Percentiles rank a stretch among this genome's conserved stretches.
Conservation (phyloP, 1,140 invertebrate genomes). For the Drosophila funebris region DNA sequence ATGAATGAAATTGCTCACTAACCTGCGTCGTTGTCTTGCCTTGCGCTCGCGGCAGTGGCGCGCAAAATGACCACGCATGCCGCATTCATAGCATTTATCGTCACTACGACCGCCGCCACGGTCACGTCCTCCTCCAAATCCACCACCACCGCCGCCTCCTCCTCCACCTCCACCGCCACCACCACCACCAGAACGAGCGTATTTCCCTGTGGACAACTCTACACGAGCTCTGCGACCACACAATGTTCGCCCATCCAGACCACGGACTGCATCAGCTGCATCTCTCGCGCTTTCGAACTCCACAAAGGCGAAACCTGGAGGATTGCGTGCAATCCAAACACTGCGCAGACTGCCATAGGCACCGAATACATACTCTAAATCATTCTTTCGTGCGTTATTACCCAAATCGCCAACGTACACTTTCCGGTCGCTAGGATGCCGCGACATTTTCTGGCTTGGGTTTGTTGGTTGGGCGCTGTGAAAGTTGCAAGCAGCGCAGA, state of each 20-base stretch:
- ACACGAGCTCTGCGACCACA: slow-evolving; percentile 96
- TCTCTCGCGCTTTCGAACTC: slow-evolving; percentile 96
- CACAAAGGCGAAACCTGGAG: slow-evolving; percentile 97
- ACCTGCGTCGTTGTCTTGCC: slow-evolving; percentile 72
- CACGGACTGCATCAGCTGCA: slow-evolving; percentile 94
- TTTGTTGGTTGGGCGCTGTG: slow-evolving; percentile 41
- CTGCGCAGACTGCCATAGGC: slow-evolving; percentile 97
- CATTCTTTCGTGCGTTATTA: slow-evolving; percentile 94
- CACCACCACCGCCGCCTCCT: slow-evolving; percentile 84
- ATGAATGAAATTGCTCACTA: slow-evolving; percentile 69
- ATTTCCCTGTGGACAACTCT: slow-evolving; percentile 95
- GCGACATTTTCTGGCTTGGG: slow-evolving; percentile 86
- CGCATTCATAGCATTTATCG: slow-evolving; percentile 95
- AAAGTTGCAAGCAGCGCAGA: slow-evolving; percentile 70
- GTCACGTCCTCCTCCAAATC: slow-evolving; percentile 94
- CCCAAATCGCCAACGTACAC: slow-evolving; percentile 98
- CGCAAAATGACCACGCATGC: slow-evolving; percentile 95
- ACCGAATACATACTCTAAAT: slow-evolving; percentile 96
- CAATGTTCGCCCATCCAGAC: slow-evolving; percentile 90
- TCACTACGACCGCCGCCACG: slow-evolving; percentile 86
- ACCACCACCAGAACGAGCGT: slow-evolving; percentile 87
- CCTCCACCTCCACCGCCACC: slow-evolving; percentile 78
- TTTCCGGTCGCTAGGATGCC: slow-evolving; percentile 95
- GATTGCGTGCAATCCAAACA: slow-evolving; percentile 97
- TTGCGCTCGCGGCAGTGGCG: slow-evolving; percentile 89